Evolutionary conservation across 2,797 vertebrate genomes (phyloP), one percentile per base, ranked within the genome.

Genomic region (Pseudochaenichthys georgianus): DNA sequence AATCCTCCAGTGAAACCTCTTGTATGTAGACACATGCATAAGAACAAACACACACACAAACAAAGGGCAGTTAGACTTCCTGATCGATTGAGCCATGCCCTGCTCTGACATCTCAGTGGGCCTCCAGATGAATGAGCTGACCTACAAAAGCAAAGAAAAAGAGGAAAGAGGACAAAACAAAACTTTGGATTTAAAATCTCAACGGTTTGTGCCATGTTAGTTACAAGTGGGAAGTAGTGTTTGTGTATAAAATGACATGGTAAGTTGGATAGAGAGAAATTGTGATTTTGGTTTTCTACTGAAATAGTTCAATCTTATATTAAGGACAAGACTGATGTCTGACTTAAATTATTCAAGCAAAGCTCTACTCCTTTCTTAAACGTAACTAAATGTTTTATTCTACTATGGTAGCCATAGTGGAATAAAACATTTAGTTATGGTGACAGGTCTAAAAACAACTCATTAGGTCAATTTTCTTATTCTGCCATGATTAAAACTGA

Each of bases 61-160:
- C 77, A 89, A 84, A 88, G 81, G 83, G 85, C 87, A 89, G 87
- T 89, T 70, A 70, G 84, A 83, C 82, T 82, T 87, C 84, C 86
- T 94, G 93, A 95, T 94, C 83, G 91, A 95, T 94, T 93, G 91
- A 89, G 89, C 87, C 58, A 11, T 80, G 91, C 80, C 77, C 89
- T 64, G 79, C 87, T 83, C 89, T 89, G 94, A 94, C 91, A 69
- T 91, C 90, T 88, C 78, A 81, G 86, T 82, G 85, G 84, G 47
- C 84, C 85, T 83, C 77, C 50, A 92, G 90, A 94, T 89, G 85
- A 93, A 94, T 93, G 90, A 92, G 87, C 76, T 82, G 89, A 93
- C 88, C 92, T 88, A 84, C 78, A 54, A 72, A 64, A 81, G 62
- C 66, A 84, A 90, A 78, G 64, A 73, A 58, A 65, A 71, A 57